phyloP scores from a whole-genome alignment of 2,888 invertebrate genomes.

The Lycia hirtaria region DNA sequence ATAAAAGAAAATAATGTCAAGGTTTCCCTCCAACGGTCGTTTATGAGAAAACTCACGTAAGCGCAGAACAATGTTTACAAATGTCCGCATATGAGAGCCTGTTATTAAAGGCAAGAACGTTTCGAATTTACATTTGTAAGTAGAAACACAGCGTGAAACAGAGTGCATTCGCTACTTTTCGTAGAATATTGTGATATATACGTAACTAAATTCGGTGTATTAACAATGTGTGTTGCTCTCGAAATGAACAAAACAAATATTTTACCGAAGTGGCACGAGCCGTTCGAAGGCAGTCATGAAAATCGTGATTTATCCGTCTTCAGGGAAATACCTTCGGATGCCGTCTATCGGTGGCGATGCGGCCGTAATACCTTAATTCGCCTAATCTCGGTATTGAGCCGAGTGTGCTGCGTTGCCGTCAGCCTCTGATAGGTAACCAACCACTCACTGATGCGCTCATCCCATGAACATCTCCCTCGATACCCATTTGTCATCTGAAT shows the following conservation, averaged over 20 bases:
- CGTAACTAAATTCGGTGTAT: conserved; percentile 31
- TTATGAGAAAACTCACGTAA: conserved; percentile 37
- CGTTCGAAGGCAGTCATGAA: conserved; percentile 61
- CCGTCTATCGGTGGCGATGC: conserved; percentile 63
- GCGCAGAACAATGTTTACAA: conserved; percentile 40
- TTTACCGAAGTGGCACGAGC: conserved; percentile 36
- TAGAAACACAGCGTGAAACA: conserved; percentile 30
- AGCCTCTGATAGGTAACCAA: conserved; percentile 39
- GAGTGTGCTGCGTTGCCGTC: conserved; percentile 48
- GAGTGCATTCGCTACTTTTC: conserved; percentile 32
- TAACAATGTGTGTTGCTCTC: conserved; percentile 34
- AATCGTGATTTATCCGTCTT: conserved; percentile 77
- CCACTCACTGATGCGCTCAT: conserved; percentile 47
- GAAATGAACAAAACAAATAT: conserved; percentile 39
- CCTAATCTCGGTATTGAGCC: conserved; percentile 71
- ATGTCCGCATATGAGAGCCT: conserved; percentile 36
- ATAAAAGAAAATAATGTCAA: conserved; percentile 26
- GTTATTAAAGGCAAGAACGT: conserved; percentile 38
- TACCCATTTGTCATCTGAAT: conserved; percentile 46
- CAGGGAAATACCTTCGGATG: conserved; percentile 73
- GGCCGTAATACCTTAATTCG: conserved; percentile 77
- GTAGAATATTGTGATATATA: conserved; percentile 34
- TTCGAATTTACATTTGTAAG: conserved; percentile 39
- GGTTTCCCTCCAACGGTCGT: conserved; percentile 20
- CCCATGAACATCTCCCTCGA: conserved; percentile 43